These are phyloP conservation scores for Antheraea assamensis DNA, from an alignment of 2,888 invertebrate species.

Conservation along the genomic window DNA sequence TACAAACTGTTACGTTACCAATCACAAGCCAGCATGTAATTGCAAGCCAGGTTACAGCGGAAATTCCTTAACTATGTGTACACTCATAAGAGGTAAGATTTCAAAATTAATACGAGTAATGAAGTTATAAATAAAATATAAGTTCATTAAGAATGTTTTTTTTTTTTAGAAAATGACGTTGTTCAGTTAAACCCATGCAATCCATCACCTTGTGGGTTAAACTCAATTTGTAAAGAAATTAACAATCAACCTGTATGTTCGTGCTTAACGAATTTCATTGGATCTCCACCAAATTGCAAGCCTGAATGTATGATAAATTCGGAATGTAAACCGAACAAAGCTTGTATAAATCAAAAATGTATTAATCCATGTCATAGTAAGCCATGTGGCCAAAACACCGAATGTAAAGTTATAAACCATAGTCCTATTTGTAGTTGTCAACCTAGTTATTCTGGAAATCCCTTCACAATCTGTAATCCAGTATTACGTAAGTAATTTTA, in stretches of 20 bases:
- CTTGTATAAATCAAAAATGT: constrained; percentile 87
- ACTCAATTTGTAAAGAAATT: constrained; percentile 87
- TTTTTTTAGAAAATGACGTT: constrained; percentile 54
- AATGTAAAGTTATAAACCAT: constrained; percentile 87
- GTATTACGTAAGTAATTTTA: constrained; percentile 78
- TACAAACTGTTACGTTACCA: constrained; percentile 85
- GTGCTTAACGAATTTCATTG: constrained; percentile 85
- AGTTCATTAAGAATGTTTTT: constrained; percentile 1
- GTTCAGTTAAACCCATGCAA: constrained; percentile 83
- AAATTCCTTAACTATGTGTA: constrained; percentile 84
- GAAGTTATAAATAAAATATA: not conserved
- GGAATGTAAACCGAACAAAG: constrained; percentile 84
- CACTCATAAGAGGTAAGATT: constrained; percentile 60
- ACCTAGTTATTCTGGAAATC: constrained; percentile 85
- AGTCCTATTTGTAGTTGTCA: constrained; percentile 88
- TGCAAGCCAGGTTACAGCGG: constrained; percentile 84
- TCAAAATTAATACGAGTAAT: constrained; percentile 17
- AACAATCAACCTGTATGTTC: constrained; percentile 88
- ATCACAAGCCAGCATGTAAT: constrained; percentile 85
- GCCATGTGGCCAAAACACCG: constrained; percentile 85
- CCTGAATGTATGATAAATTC: constrained; percentile 86
- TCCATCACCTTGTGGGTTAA: constrained; percentile 88
- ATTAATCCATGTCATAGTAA: constrained; percentile 85
- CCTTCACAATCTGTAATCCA: constrained; percentile 84
- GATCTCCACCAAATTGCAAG: constrained; percentile 84